Conservation (phyloP, 2,113 vertebrate species). For the Hypocryptadius cinnamomeus region DNA sequence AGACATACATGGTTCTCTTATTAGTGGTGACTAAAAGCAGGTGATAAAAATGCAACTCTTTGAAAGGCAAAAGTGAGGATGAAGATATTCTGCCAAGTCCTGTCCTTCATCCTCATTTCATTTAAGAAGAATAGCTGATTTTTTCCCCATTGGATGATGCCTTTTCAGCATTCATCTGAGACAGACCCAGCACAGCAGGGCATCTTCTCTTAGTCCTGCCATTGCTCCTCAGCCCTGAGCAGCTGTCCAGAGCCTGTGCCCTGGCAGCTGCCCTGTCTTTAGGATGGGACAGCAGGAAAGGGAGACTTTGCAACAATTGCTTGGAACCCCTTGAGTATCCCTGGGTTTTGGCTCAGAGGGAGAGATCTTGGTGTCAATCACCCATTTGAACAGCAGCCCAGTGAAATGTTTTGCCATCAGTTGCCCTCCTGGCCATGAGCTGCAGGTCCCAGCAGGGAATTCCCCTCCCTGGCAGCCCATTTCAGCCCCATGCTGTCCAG, state of each 20-base stretch:
- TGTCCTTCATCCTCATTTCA: background rate
- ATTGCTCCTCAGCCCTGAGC: background rate
- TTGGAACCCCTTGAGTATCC: background rate
- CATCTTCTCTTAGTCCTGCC: background rate
- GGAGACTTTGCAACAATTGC: background rate
- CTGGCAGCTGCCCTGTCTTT: background rate
- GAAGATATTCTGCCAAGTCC: background rate
- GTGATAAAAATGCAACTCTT: background rate
- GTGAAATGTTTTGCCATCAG: background rate
- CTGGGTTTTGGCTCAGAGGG: background rate
- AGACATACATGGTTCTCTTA: background rate
- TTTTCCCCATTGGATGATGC: background rate
- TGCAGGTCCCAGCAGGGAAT: background rate
- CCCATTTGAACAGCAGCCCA: background rate
- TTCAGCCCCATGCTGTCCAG: accelerated
- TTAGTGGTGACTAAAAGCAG: background rate
- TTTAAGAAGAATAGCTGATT: background rate
- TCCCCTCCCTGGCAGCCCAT: background rate
- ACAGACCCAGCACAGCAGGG: background rate
- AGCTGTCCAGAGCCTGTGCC: background rate
- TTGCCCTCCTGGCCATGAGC: background rate
- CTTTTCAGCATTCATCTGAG: background rate
- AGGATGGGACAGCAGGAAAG: background rate
- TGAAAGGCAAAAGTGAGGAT: background rate
- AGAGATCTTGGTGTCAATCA: background rate